Evolutionary conservation across 2,797 vertebrate species (phyloP).

Genomic region (Gallirallus australis): DNA sequence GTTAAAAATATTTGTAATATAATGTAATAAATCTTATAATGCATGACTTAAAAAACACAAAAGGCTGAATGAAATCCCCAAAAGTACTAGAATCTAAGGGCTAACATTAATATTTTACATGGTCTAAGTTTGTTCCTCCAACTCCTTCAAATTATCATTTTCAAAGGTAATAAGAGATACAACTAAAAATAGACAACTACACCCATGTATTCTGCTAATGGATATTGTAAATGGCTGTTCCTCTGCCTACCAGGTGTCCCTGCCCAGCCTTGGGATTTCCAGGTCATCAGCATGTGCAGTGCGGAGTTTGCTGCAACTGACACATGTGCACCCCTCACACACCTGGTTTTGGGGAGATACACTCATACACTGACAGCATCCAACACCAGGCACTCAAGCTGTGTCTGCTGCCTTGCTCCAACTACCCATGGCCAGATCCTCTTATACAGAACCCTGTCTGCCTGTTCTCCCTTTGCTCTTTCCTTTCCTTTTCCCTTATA

Average conservation of each 20-base stretch:
- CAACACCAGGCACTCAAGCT: not conserved
- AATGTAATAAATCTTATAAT: not conserved
- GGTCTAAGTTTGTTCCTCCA: not conserved
- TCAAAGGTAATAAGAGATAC: not conserved
- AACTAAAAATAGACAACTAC: not conserved
- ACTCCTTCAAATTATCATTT: not conserved
- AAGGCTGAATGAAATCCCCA: not conserved
- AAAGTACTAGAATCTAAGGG: not conserved
- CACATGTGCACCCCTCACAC: rapidly evolving
- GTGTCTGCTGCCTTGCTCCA: not conserved
- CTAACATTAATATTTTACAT: not conserved
- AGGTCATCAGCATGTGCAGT: not conserved
- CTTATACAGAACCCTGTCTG: not conserved
- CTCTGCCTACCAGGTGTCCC: not conserved
- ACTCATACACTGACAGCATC: not conserved
- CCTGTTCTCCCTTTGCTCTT: not conserved
- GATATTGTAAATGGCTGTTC: not conserved
- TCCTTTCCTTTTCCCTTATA: not conserved
- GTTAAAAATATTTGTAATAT: not conserved
- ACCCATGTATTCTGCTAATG: not conserved
- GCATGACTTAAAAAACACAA: not conserved
- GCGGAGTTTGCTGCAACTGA: not conserved
- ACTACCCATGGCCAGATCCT: rapidly evolving
- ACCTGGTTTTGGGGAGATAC: not conserved
- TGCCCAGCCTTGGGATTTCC: too few relatives aligned